Base-by-base conservation (phyloP, 2,888 invertebrate genomes). In the Xanthostigma xanthostigma region DNA sequence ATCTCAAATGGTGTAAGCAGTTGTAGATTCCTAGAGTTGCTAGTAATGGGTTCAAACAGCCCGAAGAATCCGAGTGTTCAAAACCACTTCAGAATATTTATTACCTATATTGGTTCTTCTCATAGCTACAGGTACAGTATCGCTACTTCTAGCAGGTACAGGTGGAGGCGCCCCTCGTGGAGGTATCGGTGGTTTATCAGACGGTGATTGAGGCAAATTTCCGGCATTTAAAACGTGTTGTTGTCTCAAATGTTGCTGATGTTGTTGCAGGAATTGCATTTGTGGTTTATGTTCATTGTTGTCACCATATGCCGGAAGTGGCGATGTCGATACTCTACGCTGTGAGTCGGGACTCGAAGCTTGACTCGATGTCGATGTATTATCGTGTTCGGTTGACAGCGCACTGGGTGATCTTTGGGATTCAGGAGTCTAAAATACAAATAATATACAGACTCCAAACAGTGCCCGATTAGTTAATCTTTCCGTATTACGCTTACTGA, bases 141-240 rank as follows among this genome's bases (percentile, higher is more conserved):
- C 9, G 69, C 63, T 46, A 69, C 59, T 9, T 63, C 60, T 1
- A 36, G 43, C 42, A 13, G 75, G 76, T 48, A 75, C 65, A 37
- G 75, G 75, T 9, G 76, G 76, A 9, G 76, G 75, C 12, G 73
- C 74, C 9, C 73, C 74, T 55, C 76, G 64, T 2, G 77, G 76
- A 50, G 76, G 76, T 53, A 76, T 72, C 1, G 76, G 75, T 38
- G 76, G 76, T 55, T 73, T 72, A 35, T 75, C 74, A 14, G 58
- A 58, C 4, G 66, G 59, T 36, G 66, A 64, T 45, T 57, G 54
- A 35, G 57, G 53, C 43, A 55, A 53, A 45, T 27, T 34, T 12
- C n/a, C 35, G 11, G 27, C 9, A 42, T 9, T 9, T 42, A 34
- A 17, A 11, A 47, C 41, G 10, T 27, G 45, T 14, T 61, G 60